These are phyloP conservation scores for Stegana nigrithorax DNA, from an alignment of 2,888 invertebrate species.

Conservation along the genomic window DNA sequence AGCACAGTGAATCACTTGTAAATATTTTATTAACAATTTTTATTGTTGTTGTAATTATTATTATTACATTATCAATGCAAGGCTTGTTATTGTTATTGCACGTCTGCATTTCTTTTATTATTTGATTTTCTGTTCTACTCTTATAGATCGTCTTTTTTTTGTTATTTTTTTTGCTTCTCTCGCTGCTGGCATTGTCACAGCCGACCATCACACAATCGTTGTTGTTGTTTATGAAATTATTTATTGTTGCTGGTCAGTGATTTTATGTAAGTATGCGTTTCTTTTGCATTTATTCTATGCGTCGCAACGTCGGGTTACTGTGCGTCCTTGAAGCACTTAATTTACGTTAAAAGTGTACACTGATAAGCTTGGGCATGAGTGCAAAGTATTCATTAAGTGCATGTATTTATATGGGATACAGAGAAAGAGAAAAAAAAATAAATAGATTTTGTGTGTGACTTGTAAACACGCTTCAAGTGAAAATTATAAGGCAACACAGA, in stretches of 20 bases:
- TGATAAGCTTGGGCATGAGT: slow-evolving; percentile 18
- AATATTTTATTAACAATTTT: background rate
- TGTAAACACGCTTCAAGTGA: background rate
- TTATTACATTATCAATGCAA: background rate
- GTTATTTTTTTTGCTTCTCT: background rate
- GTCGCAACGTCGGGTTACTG: slow-evolving; percentile 31
- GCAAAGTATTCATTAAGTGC: background rate
- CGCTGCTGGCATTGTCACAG: background rate
- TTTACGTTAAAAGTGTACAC: slow-evolving; percentile 42
- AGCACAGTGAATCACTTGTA: no score
- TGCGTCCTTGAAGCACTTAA: slow-evolving; percentile 56
- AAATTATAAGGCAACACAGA: no score
- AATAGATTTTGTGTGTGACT: background rate
- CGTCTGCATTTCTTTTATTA: no score
- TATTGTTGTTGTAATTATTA: background rate
- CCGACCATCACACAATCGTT: background rate
- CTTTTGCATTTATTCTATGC: background rate
- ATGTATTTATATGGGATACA: background rate
- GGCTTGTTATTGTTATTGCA: no score
- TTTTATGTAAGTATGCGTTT: slow-evolving; percentile 24
- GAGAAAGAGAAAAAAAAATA: background rate
- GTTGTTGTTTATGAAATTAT: background rate
- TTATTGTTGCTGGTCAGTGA: slow-evolving; percentile 57
- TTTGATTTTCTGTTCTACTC: background rate
- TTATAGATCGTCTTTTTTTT: background rate